Percentiles rank a stretch among this genome's conserved stretches.
Conservation (phyloP, 64 coral and sea anemone genomes). For the Pocillopora verrucosa region DNA sequence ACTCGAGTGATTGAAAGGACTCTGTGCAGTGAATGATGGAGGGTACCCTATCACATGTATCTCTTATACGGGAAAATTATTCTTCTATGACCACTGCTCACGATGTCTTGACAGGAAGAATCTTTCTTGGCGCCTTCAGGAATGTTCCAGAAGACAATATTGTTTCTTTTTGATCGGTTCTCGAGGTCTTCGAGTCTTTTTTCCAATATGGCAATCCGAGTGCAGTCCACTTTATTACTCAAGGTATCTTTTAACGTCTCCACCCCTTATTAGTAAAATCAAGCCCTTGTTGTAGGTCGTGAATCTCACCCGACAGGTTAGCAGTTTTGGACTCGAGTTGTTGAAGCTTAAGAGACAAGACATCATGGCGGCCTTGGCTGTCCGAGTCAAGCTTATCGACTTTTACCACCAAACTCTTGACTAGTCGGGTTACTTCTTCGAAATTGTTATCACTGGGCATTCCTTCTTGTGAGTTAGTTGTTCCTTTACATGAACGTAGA, state of each 20-base stretch:
- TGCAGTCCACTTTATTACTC: neutral
- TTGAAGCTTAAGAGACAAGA: constrained; percentile 28
- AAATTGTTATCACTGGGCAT: neutral
- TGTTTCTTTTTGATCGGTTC: constrained; percentile 43
- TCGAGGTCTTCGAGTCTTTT: constrained; percentile 30
- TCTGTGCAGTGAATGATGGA: too few species aligned
- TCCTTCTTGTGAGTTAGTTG: too few species aligned
- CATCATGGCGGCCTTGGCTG: neutral
- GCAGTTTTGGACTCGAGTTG: constrained; percentile 26
- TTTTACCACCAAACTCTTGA: neutral
- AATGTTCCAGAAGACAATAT: constrained; percentile 36
- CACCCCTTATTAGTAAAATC: constrained; percentile 1
- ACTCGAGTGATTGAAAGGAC: too few species aligned
- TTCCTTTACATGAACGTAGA: too few species aligned
- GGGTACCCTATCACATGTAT: too few species aligned
- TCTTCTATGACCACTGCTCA: neutral
- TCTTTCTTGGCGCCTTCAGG: constrained; percentile 14
- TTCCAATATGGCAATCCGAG: neutral
- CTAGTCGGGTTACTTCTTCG: neutral
- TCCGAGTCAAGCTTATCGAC: neutral
- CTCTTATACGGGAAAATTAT: too few species aligned
- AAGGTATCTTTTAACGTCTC: neutral
- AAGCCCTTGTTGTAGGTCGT: neutral
- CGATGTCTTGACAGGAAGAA: constrained; percentile 9
- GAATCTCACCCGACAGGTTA: neutral